Evolutionary conservation across 2,888 invertebrate species (phyloP).

Genomic region (Drosophila koepferae): DNA sequence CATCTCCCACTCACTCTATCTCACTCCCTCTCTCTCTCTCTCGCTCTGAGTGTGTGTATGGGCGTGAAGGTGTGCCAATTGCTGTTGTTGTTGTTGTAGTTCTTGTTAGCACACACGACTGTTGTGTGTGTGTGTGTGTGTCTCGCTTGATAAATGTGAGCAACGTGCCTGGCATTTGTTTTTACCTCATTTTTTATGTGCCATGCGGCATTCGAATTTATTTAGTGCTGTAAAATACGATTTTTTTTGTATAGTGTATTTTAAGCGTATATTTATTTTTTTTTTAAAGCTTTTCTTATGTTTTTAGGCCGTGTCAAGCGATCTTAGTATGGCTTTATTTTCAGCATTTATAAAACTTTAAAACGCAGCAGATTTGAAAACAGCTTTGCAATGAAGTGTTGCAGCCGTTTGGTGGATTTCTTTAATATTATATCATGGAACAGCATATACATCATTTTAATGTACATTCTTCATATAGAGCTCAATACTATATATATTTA

Average conservation of each 20-base stretch:
- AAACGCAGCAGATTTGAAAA: conserved; percentile 9
- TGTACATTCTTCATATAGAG: too few relatives aligned
- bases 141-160: conserved; percentile 64
- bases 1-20: conserved; percentile 23
- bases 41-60: conserved; percentile 9
- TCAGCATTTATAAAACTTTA: conserved; percentile 17
- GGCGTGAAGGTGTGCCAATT: conserved; percentile 43
- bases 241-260: conserved; percentile 9
- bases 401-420: too few relatives aligned
- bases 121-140: conserved; percentile 5
- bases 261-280: too few relatives aligned
- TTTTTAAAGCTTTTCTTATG: too few relatives aligned
- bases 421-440: too few relatives aligned
- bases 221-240: conserved; percentile 33
- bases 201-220: conserved; percentile 33
- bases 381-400: not conserved
- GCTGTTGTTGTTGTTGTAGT: conserved; percentile 49
- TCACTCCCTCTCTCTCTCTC: not conserved
- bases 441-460: too few relatives aligned
- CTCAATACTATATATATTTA: too few relatives aligned
- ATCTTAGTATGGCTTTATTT: conserved; percentile 18
- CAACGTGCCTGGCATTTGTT: conserved; percentile 70
- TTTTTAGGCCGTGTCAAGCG: conserved; percentile 30
- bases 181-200: conserved; percentile 12
- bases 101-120: conserved; percentile 61